Conservation (phyloP, 1,140 invertebrate species). For the Mylabris phalerata region DNA sequence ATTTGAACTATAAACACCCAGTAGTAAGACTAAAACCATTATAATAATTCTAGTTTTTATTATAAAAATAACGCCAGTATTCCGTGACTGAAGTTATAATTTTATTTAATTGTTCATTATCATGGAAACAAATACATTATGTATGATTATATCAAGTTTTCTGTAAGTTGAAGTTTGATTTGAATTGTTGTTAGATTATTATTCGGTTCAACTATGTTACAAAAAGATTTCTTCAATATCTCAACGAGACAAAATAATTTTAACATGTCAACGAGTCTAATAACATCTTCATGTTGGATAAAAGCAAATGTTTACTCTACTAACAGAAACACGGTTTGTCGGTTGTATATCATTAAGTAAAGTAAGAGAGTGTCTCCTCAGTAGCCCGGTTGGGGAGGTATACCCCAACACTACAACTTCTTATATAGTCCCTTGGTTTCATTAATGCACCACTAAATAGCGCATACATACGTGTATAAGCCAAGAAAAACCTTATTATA, state of each 20-base stretch:
- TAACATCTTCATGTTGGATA: slow-evolving; percentile 10
- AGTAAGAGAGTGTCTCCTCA: slow-evolving; percentile 1
- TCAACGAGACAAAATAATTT: too few species aligned
- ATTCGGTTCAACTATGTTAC: too few species aligned
- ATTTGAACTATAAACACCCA: too few species aligned
- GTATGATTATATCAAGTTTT: slow-evolving; percentile 3
- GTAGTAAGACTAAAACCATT: slow-evolving; percentile 6
- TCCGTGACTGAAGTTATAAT: slow-evolving; percentile 12
- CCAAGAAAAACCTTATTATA: slow-evolving; percentile 11
- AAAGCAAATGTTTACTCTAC: slow-evolving; percentile 13
- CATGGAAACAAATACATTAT: slow-evolving; percentile 14
- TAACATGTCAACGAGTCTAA: not conserved
- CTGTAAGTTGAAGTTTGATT: too few species aligned
- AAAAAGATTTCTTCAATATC: too few species aligned
- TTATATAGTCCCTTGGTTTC: slow-evolving; percentile 9
- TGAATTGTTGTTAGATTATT: too few species aligned
- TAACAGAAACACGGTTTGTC: slow-evolving; percentile 7
- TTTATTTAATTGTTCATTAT: slow-evolving; percentile 14
- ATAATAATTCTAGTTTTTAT: slow-evolving; percentile 6
- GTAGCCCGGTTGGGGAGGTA: not conserved
- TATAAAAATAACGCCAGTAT: slow-evolving; percentile 7
- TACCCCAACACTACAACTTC: slow-evolving; percentile 3
- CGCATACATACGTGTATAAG: slow-evolving; percentile 10
- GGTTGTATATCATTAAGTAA: slow-evolving; percentile 8
- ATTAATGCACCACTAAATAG: slow-evolving; percentile 15